Percentiles rank a stretch among this genome's conserved stretches.
Conservation (phyloP, 2,888 invertebrate species). For the Neria commutata region DNA sequence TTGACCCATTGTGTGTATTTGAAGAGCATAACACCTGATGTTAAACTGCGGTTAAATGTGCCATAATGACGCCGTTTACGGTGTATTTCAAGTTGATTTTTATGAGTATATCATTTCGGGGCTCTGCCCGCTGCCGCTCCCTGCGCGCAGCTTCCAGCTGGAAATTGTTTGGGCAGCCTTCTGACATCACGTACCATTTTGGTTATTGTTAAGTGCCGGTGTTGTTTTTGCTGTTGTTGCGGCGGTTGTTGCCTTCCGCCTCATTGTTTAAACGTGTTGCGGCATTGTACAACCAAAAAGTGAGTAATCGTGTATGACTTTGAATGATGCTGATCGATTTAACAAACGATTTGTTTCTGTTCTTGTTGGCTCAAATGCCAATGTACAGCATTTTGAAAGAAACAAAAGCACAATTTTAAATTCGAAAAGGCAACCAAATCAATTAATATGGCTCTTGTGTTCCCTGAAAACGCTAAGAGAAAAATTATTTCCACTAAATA, state of each 20-base stretch:
- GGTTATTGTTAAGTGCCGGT: background rate
- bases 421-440: no score
- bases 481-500: no score
- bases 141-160: no score
- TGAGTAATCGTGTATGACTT: background rate
- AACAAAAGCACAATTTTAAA: no score
- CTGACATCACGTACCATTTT: background rate
- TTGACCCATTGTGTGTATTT: no score
- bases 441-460: no score
- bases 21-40: conserved; percentile 36
- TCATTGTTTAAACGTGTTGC: background rate
- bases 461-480: no score
- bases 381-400: no score
- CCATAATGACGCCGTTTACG: conserved; percentile 31
- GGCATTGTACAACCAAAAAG: background rate
- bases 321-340: background rate
- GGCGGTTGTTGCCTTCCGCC: background rate
- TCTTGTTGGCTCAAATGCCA: no score
- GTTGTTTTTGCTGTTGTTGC: background rate
- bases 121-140: no score
- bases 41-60: conserved; percentile 39
- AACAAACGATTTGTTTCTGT: background rate
- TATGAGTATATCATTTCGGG: background rate
- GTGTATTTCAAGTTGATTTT: background rate
- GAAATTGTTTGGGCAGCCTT: background rate